A percentile compares a stretch with the other conserved stretches of the same genome.
These are phyloP conservation scores for Chelonus insularis DNA, from an alignment of 1,140 invertebrate species.

Conservation along the genomic window DNA sequence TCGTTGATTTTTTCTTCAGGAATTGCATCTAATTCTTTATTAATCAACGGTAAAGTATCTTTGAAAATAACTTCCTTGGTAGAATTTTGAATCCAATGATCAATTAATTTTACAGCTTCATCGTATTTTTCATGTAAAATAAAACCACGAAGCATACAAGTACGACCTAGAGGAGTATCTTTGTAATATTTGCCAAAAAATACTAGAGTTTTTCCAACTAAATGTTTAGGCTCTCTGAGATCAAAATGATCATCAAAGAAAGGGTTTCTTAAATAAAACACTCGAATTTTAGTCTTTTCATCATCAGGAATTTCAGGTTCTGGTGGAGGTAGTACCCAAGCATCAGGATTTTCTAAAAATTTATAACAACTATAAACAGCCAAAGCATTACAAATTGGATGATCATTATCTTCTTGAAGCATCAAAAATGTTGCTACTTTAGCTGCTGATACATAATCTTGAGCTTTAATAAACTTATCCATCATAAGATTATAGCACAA, in stretches of 20 bases:
- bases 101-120: conserved; percentile 57
- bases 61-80: conserved; percentile 49
- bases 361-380: conserved; percentile 75
- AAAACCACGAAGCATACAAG: conserved; percentile 71
- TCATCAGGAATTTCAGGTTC: conserved; percentile 58
- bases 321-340: conserved; percentile 59
- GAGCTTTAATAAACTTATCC: conserved; percentile 73
- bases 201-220: conserved; percentile 79
- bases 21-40: conserved; percentile 44
- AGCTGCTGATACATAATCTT: conserved; percentile 73
- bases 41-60: conserved; percentile 53
- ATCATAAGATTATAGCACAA: conserved; percentile 80
- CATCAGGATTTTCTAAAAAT: conserved; percentile 67
- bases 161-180: conserved; percentile 63
- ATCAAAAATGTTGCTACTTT: conserved; percentile 78
- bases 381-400: conserved; percentile 72
- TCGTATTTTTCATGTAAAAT: conserved; percentile 71
- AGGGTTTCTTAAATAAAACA: conserved; percentile 78
- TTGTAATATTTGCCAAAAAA: conserved; percentile 63
- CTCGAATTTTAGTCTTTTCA: conserved; percentile 73
- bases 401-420: conserved; percentile 84
- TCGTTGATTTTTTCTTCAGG: conserved; percentile 50
- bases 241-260: conserved; percentile 89
- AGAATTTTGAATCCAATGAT: conserved; percentile 41
- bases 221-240: conserved; percentile 66